Percentiles rank a stretch among this genome's conserved stretches.
These are phyloP conservation scores for Idaea biselata DNA, from an alignment of 2,888 invertebrate species.

Conservation along the genomic window DNA sequence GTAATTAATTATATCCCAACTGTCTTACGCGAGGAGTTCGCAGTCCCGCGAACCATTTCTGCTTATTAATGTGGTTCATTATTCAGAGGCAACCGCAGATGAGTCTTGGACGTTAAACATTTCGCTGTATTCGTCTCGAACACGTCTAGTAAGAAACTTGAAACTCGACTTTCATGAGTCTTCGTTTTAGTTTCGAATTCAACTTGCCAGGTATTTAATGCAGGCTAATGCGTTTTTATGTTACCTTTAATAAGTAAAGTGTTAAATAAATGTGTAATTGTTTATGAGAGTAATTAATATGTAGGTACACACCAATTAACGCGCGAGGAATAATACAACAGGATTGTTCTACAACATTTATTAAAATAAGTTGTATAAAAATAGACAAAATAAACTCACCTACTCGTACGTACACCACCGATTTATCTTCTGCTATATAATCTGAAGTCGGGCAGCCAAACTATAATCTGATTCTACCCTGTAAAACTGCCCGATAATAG, in stretches of 20 bases:
- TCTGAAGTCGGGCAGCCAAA: no score
- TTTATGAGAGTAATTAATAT: not conserved
- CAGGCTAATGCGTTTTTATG: not conserved
- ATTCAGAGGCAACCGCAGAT: conserved; percentile 71
- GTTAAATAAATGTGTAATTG: not conserved
- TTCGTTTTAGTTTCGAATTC: conserved; percentile 40
- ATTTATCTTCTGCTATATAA: no score
- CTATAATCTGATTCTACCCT: no score
- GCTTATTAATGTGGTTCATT: conserved; percentile 75
- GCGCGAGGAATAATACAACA: no score
- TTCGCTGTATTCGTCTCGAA: conserved; percentile 58
- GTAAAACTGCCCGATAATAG: no score
- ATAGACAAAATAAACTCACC: no score
- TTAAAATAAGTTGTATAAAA: no score
- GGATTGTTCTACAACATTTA: no score
- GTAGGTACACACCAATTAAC: no score
- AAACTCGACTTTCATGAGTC: conserved; percentile 58
- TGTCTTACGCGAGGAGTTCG: conserved; percentile 48
- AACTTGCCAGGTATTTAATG: not conserved
- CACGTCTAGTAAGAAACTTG: conserved; percentile 56
- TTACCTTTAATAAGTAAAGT: not conserved
- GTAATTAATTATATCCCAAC: conserved; percentile 62
- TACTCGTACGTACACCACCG: no score
- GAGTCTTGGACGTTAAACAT: conserved; percentile 66
- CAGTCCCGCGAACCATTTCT: conserved; percentile 55